Evolutionary conservation across 2,888 invertebrate genomes (phyloP).

Genomic region (Philopedon plagiatum): DNA sequence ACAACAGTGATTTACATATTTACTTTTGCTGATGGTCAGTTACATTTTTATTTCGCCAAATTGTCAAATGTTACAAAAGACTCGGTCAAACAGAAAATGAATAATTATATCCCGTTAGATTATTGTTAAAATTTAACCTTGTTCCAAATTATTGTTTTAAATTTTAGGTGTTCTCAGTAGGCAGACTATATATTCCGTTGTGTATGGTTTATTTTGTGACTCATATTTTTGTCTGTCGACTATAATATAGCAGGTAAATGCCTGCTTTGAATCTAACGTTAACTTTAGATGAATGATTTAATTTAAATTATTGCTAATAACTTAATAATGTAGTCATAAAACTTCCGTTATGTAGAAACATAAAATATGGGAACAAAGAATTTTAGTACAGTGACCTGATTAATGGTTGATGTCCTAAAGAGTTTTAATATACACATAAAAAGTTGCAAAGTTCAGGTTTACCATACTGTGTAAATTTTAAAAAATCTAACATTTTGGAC

Average conservation of each 20-base stretch:
- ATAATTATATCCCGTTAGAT: constrained; percentile 34
- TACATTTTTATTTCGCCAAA: background rate
- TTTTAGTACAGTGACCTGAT: background rate
- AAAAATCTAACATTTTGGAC: too few relatives aligned
- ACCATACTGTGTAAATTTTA: too few relatives aligned
- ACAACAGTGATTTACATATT: constrained; percentile 9
- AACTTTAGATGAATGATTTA: constrained; percentile 1
- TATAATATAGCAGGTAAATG: too few relatives aligned
- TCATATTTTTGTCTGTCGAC: background rate
- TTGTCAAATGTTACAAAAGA: constrained; percentile 19
- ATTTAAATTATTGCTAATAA: background rate
- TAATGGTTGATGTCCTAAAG: too few relatives aligned
- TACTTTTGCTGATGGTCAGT: constrained; percentile 14
- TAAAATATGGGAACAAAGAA: background rate
- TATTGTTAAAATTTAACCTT: constrained; percentile 39
- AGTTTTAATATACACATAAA: too few relatives aligned
- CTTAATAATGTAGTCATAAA: background rate
- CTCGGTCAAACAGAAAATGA: constrained; percentile 4
- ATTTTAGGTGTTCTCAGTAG: constrained; percentile 30
- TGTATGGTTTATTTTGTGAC: constrained; percentile 14
- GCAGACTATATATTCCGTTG: constrained; percentile 12
- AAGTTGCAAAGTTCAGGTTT: too few relatives aligned
- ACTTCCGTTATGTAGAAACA: background rate
- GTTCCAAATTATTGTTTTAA: constrained; percentile 34
- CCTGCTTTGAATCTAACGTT: constrained; percentile 6